Conservation (phyloP, 2,888 invertebrate species). For the Latrodectus hesperus region DNA sequence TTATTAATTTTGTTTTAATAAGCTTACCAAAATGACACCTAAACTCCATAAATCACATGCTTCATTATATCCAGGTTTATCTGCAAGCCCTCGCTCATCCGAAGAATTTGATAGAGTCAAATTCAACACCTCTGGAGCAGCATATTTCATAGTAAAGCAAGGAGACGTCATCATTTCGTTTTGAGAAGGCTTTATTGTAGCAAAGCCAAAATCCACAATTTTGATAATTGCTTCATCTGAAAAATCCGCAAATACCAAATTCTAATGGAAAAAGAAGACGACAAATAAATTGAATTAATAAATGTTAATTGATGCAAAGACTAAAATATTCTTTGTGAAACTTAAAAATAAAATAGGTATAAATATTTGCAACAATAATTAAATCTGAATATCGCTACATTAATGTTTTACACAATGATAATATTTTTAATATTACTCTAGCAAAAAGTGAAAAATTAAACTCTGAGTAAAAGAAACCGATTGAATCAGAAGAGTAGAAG, state of each 20-base stretch:
- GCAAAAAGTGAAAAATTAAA: no score
- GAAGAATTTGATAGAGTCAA: slow-evolving; percentile 76
- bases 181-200: slow-evolving; percentile 82
- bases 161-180: slow-evolving; percentile 83
- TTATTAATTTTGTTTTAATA: no score
- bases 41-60: slow-evolving; percentile 97
- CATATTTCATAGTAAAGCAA: slow-evolving; percentile 95
- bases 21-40: slow-evolving; percentile 88
- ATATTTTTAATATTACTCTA: no score
- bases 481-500: no score
- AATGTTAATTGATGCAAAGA: no score
- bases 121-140: slow-evolving; percentile 93
- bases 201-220: slow-evolving; percentile 97
- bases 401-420: no score
- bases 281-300: not conserved
- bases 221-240: slow-evolving; percentile 82
- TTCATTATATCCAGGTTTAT: slow-evolving; percentile 84
- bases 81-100: slow-evolving; percentile 70
- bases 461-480: no score
- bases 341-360: no score
- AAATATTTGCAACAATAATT: no score
- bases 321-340: no score
- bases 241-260: slow-evolving; percentile 80
- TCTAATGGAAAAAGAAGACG: slow-evolving; percentile 77
- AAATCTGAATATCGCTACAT: no score